Conservation (phyloP, 1,140 invertebrate genomes). For the Scaptodrosophila lebanonensis region DNA sequence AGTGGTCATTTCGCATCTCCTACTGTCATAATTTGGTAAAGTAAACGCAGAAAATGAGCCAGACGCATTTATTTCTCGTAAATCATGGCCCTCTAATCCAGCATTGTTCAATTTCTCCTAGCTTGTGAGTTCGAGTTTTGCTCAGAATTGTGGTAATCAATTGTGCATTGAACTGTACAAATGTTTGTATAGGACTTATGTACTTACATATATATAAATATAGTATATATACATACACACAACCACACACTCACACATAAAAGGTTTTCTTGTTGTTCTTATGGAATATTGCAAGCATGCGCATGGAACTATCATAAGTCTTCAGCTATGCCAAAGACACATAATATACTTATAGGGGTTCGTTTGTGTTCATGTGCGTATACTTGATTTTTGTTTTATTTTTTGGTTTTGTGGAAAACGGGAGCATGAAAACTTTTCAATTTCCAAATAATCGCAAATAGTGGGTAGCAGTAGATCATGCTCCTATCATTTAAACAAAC, state of each 20-base stretch:
- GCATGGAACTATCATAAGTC: slow-evolving; percentile 22
- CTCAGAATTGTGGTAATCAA: slow-evolving; percentile 40
- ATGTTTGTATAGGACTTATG: slow-evolving; percentile 43
- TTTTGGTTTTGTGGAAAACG: slow-evolving; percentile 32
- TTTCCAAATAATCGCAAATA: slow-evolving; percentile 23
- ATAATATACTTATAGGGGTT: slow-evolving; percentile 2
- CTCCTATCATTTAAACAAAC: slow-evolving; percentile 39
- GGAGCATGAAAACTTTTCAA: slow-evolving; percentile 44
- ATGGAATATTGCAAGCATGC: slow-evolving; percentile 34
- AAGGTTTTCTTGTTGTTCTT: slow-evolving; percentile 9
- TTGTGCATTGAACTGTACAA: slow-evolving; percentile 67
- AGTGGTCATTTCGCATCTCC: slow-evolving; percentile 1
- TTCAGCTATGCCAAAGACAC: not conserved
- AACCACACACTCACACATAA: not conserved
- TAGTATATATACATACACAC: not conserved
- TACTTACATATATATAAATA: slow-evolving; percentile 9
- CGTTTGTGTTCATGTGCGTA: not conserved
- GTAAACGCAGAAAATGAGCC: slow-evolving; percentile 31
- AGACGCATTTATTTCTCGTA: slow-evolving; percentile 10
- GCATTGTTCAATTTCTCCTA: too few species aligned
- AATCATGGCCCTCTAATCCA: too few species aligned
- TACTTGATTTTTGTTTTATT: slow-evolving; percentile 15
- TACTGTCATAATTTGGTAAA: slow-evolving; percentile 19
- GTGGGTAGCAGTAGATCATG: slow-evolving; percentile 1
- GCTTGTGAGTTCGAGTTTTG: slow-evolving; percentile 25